Conservation (phyloP, 2,797 vertebrate genomes). For the Rhinatrema bivittatum region DNA sequence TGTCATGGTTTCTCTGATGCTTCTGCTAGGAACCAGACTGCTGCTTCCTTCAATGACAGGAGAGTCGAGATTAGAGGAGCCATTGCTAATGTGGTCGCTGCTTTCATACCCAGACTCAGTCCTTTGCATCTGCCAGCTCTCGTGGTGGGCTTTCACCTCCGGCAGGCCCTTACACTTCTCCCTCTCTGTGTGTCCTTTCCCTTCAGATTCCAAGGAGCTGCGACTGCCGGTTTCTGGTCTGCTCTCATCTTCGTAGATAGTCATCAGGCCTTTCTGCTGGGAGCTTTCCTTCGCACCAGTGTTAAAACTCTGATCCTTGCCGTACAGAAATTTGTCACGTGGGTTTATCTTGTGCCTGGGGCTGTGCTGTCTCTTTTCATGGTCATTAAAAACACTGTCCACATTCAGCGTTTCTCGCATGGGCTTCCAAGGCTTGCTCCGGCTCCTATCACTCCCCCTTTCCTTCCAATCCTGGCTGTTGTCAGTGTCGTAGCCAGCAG, state of each 20-base stretch:
- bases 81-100: slow-evolving; percentile 82
- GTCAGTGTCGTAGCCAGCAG: slow-evolving; percentile 81
- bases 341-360: slow-evolving; percentile 52
- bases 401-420: slow-evolving; percentile 86
- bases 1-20: slow-evolving; percentile 51
- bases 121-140: slow-evolving; percentile 84
- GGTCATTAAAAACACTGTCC: slow-evolving; percentile 78
- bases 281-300: slow-evolving; percentile 57
- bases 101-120: slow-evolving; percentile 93
- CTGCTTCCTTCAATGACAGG: slow-evolving; percentile 65
- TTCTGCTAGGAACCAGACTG: slow-evolving; percentile 47
- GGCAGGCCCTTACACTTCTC: slow-evolving; percentile 57
- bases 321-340: slow-evolving; percentile 35
- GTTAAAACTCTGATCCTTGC: slow-evolving; percentile 43
- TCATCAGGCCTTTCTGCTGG: slow-evolving; percentile 80
- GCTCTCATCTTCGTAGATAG: slow-evolving; percentile 91
- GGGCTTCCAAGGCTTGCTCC: slow-evolving; percentile 75
- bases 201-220: slow-evolving; percentile 72
- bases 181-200: slow-evolving; percentile 54
- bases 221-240: slow-evolving; percentile 75
- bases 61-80: slow-evolving; percentile 79
- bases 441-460: slow-evolving; percentile 48
- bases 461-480: slow-evolving; percentile 80
- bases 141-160: slow-evolving; percentile 55
- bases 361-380: slow-evolving; percentile 64